A percentile compares a stretch with the other conserved stretches of the same genome.
Conservation (phyloP, 23 tunicate genomes). For the Diplosoma virens region DNA sequence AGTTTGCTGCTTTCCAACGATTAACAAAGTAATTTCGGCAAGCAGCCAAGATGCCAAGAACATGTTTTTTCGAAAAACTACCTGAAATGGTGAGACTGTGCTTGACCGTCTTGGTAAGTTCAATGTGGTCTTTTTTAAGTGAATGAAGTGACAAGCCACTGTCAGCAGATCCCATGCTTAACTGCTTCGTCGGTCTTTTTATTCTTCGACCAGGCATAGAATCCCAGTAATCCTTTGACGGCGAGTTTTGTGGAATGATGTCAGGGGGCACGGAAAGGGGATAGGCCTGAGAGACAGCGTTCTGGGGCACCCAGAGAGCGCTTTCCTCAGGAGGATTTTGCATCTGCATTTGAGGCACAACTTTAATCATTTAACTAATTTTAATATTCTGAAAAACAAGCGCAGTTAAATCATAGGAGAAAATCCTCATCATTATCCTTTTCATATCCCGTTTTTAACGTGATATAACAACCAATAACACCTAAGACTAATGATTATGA, state of each 20-base stretch:
- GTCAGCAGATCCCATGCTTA: slow-evolving; percentile 30
- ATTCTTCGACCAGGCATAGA: slow-evolving; percentile 16
- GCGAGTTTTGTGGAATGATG: slow-evolving; percentile 18
- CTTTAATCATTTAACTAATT: background rate
- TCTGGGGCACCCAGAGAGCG: slow-evolving; percentile 44
- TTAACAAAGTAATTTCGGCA: too few species aligned
- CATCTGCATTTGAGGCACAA: slow-evolving; percentile 18
- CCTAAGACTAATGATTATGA: too few species aligned
- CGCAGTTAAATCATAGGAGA: too few species aligned
- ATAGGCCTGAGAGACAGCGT: background rate
- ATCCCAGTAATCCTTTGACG: slow-evolving; percentile 13
- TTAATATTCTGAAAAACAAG: slow-evolving; percentile 15
- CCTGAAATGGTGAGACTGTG: slow-evolving; percentile 38
- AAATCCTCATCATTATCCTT: too few species aligned
- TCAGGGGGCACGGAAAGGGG: slow-evolving; percentile 28
- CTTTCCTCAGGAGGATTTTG: slow-evolving; percentile 13
- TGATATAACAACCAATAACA: too few species aligned
- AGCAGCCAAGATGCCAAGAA: too few species aligned
- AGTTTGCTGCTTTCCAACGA: too few species aligned
- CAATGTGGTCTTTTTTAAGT: slow-evolving; percentile 17
- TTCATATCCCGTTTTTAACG: too few species aligned
- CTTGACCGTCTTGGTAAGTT: slow-evolving; percentile 31
- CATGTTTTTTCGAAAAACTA: slow-evolving; percentile 3
- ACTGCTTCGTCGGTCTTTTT: background rate
- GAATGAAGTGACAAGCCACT: slow-evolving; percentile 53